Evolutionary conservation across 2,888 invertebrate genomes (phyloP).

Genomic region (Lathronympha strigana): DNA sequence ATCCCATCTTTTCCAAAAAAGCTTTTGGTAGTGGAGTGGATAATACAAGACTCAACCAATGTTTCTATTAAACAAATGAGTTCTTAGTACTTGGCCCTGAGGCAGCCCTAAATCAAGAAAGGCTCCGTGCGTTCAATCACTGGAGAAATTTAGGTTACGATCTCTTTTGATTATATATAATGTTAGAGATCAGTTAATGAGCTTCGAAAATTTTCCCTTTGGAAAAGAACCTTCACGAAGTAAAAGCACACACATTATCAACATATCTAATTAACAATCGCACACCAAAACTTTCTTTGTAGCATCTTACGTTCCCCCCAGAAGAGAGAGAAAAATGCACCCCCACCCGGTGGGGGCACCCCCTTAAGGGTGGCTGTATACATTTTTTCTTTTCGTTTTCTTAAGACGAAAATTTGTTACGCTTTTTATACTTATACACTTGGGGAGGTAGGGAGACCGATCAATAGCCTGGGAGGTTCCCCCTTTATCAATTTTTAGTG

Average conservation of each 20-base stretch:
- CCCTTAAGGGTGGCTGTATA: conserved; percentile 75
- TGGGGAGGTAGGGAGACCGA: conserved; percentile 67
- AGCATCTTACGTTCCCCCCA: conserved; percentile 73
- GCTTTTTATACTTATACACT: conserved; percentile 82
- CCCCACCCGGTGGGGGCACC: conserved; percentile 53
- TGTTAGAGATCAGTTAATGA: background rate
- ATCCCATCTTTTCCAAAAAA: too few relatives aligned
- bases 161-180: background rate
- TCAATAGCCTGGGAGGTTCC: conserved; percentile 70
- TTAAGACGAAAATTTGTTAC: conserved; percentile 85
- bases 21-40: background rate
- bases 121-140: background rate
- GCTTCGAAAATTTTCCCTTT: background rate
- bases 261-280: conserved; percentile 66
- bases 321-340: conserved; percentile 77
- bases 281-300: conserved; percentile 79
- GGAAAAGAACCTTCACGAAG: background rate
- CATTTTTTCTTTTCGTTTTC: conserved; percentile 84
- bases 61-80: background rate
- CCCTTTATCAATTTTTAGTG: conserved; percentile 84
- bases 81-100: conserved; percentile 2
- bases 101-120: background rate
- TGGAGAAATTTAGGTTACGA: background rate
- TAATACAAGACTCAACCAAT: background rate
- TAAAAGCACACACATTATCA: conserved; percentile 43